Conservation (phyloP, 2,797 vertebrate genomes). For the Melanotaenia boesemani region DNA sequence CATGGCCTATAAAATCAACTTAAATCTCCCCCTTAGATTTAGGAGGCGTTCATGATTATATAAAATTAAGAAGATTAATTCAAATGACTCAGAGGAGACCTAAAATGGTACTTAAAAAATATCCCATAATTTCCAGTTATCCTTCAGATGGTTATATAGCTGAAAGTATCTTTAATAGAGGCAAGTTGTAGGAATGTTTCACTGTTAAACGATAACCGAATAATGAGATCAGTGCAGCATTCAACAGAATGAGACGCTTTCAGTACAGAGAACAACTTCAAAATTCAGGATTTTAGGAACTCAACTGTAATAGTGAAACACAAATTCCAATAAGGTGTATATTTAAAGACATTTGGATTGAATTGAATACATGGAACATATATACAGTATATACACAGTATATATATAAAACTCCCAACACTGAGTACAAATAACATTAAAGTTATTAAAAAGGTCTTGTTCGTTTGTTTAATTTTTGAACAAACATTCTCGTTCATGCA, state of each 20-base stretch:
- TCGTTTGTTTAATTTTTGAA: no score
- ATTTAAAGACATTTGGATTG: background rate
- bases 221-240: constrained; percentile 3
- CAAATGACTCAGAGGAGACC: constrained; percentile 60
- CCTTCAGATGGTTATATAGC: background rate
- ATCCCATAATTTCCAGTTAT: background rate
- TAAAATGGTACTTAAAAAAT: constrained; percentile 49
- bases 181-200: background rate
- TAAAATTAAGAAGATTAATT: constrained; percentile 75
- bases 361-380: no score
- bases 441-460: no score
- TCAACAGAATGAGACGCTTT: background rate
- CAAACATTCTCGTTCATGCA: no score
- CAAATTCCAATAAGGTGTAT: background rate
- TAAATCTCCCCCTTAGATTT: constrained; percentile 69
- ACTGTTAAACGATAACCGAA: background rate
- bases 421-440: no score
- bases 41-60: constrained; percentile 60
- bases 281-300: background rate
- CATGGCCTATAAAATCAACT: constrained; percentile 57
- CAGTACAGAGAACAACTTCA: background rate
- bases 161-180: background rate
- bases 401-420: no score
- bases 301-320: background rate
- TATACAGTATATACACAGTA: no score